Evolutionary conservation across 2,113 vertebrate species (phyloP).

Genomic region (Girardinichthys multiradiatus): DNA sequence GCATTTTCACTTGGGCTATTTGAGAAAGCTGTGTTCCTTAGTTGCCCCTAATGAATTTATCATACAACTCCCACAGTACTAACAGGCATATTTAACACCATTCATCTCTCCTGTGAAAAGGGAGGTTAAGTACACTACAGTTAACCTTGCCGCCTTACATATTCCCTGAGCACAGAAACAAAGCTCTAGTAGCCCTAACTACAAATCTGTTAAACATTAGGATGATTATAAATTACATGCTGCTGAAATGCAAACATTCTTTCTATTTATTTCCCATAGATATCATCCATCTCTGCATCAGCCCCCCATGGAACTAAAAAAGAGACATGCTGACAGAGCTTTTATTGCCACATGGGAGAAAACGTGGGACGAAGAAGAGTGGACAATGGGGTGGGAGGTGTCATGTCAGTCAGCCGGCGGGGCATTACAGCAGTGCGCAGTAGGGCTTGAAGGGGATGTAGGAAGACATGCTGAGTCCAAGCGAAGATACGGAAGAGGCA

Average conservation of each 20-base stretch:
- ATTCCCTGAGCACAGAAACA: slow-evolving; percentile 15
- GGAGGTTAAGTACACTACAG: slow-evolving; percentile 31
- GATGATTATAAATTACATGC: slow-evolving; percentile 28
- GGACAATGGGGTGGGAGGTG: slow-evolving; percentile 40
- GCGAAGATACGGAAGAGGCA: slow-evolving; percentile 39
- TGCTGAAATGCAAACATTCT: slow-evolving; percentile 8
- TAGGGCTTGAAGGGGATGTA: slow-evolving; percentile 76
- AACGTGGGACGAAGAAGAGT: slow-evolving; percentile 2
- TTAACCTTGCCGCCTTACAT: slow-evolving; percentile 26
- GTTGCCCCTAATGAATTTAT: slow-evolving; percentile 40
- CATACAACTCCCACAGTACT: slow-evolving; percentile 17
- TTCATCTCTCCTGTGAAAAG: slow-evolving; percentile 20
- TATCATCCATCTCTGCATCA: slow-evolving; percentile 35
- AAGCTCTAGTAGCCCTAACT: background rate
- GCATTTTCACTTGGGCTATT: slow-evolving; percentile 34
- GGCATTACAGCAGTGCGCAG: slow-evolving; percentile 43
- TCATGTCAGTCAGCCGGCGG: slow-evolving; percentile 40
- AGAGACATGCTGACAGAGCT: slow-evolving; percentile 1
- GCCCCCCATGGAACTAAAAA: too few relatives aligned
- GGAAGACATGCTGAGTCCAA: slow-evolving; percentile 61
- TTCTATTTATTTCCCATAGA: slow-evolving; percentile 13
- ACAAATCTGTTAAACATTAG: slow-evolving; percentile 36
- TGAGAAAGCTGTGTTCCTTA: slow-evolving; percentile 31
- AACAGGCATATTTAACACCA: slow-evolving; percentile 28
- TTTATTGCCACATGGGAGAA: background rate